These are phyloP conservation scores for Volucella inanis DNA, from an alignment of 2,888 invertebrate species.

Conservation along the genomic window DNA sequence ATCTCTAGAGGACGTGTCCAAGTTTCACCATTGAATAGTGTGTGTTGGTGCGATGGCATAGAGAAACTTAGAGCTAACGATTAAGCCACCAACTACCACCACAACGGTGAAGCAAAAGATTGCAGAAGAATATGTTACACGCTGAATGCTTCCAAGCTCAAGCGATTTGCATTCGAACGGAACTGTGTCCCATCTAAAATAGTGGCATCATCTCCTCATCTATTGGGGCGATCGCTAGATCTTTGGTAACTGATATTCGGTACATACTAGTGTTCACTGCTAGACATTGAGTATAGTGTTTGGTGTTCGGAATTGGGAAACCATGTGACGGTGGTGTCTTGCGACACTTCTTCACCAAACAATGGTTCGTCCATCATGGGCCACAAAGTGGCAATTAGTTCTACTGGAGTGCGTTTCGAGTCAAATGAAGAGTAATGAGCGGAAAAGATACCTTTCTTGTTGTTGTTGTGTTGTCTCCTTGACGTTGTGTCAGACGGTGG, in stretches of 20 bases:
- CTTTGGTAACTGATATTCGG: constrained; percentile 64
- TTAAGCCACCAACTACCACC: constrained; percentile 45
- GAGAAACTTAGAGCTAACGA: constrained; percentile 25
- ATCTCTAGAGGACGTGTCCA: constrained; percentile 67
- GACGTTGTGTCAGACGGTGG: constrained; percentile 10
- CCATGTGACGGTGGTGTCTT: constrained; percentile 71
- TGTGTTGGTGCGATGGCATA: not conserved
- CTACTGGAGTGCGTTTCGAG: constrained; percentile 69
- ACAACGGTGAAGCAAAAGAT: constrained; percentile 9
- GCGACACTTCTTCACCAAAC: constrained; percentile 70
- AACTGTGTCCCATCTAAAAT: constrained; percentile 69
- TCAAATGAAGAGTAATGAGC: constrained; percentile 74
- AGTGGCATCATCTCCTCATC: constrained; percentile 67
- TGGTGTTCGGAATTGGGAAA: constrained; percentile 71
- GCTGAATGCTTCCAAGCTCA: constrained; percentile 68
- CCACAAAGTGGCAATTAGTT: constrained; percentile 74
- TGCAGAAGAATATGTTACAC: constrained; percentile 72
- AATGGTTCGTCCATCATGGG: constrained; percentile 74
- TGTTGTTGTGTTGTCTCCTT: constrained; percentile 18
- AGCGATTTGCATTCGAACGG: constrained; percentile 74
- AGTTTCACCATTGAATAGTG: constrained; percentile 62
- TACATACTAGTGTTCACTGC: constrained; percentile 17
- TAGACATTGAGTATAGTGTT: constrained; percentile 36
- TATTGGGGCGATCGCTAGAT: constrained; percentile 73
- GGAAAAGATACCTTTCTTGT: constrained; percentile 69